Percentiles rank a stretch among this genome's conserved stretches.
Conservation (phyloP, 1,140 invertebrate species). For the Daktulosphaira vitifoliae region DNA sequence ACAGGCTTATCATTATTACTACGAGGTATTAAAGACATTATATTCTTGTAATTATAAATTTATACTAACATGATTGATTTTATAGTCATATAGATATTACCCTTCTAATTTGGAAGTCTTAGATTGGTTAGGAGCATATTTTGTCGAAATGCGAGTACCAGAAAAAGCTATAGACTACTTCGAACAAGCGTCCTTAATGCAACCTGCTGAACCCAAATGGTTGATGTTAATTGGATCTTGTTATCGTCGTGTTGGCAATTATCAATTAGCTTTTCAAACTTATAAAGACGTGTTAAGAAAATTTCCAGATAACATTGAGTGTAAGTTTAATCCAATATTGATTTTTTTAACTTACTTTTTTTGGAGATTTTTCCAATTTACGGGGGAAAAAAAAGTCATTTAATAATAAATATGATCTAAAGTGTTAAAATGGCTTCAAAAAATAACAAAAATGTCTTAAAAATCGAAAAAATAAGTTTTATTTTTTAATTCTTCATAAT, state of each 20-base stretch:
- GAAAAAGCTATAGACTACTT: constrained; percentile 86
- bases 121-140: constrained; percentile 86
- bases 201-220: constrained; percentile 77
- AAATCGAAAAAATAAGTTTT: no score
- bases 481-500: no score
- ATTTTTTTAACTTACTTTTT: background rate
- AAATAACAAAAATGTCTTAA: no score
- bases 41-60: background rate
- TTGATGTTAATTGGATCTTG: constrained; percentile 76
- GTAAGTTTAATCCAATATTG: constrained; percentile 44
- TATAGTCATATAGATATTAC: constrained; percentile 73
- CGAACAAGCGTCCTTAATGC: constrained; percentile 76
- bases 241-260: constrained; percentile 71
- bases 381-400: background rate
- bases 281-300: constrained; percentile 69
- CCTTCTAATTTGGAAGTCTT: constrained; percentile 83
- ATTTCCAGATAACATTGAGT: constrained; percentile 80
- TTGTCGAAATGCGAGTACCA: constrained; percentile 75
- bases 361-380: no score
- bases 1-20: constrained; percentile 85
- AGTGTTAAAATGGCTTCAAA: no score
- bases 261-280: constrained; percentile 68
- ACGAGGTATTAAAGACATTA: constrained; percentile 58
- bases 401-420: no score
- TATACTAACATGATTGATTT: background rate